Conservation (phyloP, 1,140 invertebrate genomes). For the Drosophila asahinai region DNA sequence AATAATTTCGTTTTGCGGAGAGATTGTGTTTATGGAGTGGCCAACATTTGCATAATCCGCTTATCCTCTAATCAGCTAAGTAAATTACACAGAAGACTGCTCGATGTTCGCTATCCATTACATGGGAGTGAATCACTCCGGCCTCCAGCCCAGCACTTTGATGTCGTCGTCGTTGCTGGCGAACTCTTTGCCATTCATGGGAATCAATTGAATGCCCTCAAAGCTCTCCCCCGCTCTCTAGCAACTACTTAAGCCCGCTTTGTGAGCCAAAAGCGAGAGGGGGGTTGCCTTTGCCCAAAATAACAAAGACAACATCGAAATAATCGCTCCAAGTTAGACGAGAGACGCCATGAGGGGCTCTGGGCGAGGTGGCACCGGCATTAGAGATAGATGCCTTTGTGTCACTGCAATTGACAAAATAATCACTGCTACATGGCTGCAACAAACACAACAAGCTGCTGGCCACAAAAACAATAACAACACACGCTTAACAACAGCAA, state of each 20-base stretch:
- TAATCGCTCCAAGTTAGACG: constrained; percentile 54
- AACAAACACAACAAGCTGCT: constrained; percentile 50
- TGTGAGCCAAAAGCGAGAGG: constrained; percentile 31
- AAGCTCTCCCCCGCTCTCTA: constrained; percentile 27
- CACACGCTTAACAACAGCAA: constrained; percentile 45
- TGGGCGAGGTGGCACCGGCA: constrained; percentile 32
- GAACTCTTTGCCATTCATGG: constrained; percentile 51
- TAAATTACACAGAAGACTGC: constrained; percentile 48
- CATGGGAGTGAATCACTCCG: constrained; percentile 16
- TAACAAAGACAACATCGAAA: constrained; percentile 71
- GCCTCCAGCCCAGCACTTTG: constrained; percentile 55
- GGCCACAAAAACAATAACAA: constrained; percentile 41
- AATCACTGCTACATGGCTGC: constrained; percentile 76
- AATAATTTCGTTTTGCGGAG: constrained; percentile 31
- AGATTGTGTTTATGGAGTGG: constrained; percentile 38
- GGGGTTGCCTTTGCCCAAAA: constrained; percentile 27
- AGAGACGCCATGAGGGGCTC: constrained; percentile 2
- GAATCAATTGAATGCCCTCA: constrained; percentile 63
- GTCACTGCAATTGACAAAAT: constrained; percentile 83
- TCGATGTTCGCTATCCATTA: constrained; percentile 27
- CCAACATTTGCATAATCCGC: constrained; percentile 66
- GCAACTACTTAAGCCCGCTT: constrained; percentile 73
- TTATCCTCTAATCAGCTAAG: constrained; percentile 70
- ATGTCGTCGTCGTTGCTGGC: constrained; percentile 34
- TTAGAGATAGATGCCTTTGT: constrained; percentile 83